These are phyloP conservation scores for Neocrepidodera transversa DNA, from an alignment of 2,888 invertebrate species.

Conservation along the genomic window DNA sequence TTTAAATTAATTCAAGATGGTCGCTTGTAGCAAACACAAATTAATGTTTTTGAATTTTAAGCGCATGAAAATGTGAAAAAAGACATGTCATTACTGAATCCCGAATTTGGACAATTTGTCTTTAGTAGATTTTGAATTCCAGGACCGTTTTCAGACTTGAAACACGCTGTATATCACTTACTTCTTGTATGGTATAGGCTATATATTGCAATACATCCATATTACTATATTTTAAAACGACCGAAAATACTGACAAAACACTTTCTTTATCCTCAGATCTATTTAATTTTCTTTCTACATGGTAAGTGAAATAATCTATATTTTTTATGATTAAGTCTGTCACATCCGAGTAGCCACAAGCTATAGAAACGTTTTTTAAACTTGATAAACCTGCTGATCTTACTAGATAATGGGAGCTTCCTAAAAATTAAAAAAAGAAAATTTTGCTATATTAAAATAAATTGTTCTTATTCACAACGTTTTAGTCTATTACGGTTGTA, in stretches of 20 bases:
- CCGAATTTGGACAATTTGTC: too few species aligned
- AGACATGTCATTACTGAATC: too few species aligned
- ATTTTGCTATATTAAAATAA: too few species aligned
- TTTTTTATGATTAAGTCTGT: conserved; percentile 71
- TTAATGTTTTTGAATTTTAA: too few species aligned
- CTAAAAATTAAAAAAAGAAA: conserved; percentile 60
- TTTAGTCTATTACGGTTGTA: too few species aligned
- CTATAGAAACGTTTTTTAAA: conserved; percentile 65
- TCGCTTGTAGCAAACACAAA: too few species aligned
- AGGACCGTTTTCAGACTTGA: too few species aligned
- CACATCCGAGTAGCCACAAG: conserved; percentile 65
- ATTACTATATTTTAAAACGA: conserved; percentile 75
- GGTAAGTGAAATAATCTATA: conserved; percentile 77
- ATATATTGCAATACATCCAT: conserved; percentile 70
- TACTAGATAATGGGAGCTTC: conserved; percentile 70
- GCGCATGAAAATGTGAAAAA: too few species aligned
- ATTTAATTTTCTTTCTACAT: conserved; percentile 71
- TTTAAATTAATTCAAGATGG: too few species aligned
- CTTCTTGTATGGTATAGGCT: conserved; percentile 73
- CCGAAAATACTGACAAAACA: conserved; percentile 74
- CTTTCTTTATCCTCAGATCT: conserved; percentile 69
- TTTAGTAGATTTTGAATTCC: too few species aligned
- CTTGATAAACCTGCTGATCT: conserved; percentile 69
- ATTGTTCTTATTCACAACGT: too few species aligned
- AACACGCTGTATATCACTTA: conserved; percentile 60